phyloP scores from a whole-genome alignment of 2,113 vertebrate species.

The Gymnocephalus cernua region DNA sequence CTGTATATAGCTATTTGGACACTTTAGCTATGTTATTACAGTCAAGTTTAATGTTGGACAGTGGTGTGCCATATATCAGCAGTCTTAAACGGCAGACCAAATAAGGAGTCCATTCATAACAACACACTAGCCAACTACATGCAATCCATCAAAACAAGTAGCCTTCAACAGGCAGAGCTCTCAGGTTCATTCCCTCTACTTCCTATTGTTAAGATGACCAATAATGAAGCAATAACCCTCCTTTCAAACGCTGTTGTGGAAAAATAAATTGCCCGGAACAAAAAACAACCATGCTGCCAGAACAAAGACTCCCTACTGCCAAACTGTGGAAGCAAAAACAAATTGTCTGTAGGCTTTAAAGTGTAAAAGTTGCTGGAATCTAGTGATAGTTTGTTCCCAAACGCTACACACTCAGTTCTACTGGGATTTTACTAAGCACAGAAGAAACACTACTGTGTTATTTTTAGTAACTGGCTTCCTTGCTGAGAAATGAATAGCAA shows the following conservation, averaged over 20 bases:
- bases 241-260: constrained; percentile 30
- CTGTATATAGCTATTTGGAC: neutral
- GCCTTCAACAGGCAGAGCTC: constrained; percentile 22
- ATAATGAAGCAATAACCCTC: constrained; percentile 38
- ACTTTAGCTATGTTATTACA: neutral
- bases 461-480: constrained; percentile 21
- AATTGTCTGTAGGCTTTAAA: constrained; percentile 43
- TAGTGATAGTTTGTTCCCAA: constrained; percentile 28
- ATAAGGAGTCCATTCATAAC: constrained; percentile 41
- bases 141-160: constrained; percentile 35
- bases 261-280: constrained; percentile 42
- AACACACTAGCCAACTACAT: constrained; percentile 14
- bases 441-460: constrained; percentile 11
- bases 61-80: neutral
- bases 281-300: constrained; percentile 39
- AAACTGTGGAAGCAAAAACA: constrained; percentile 32
- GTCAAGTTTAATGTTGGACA: neutral
- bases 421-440: constrained; percentile 28
- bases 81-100: constrained; percentile 5
- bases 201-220: constrained; percentile 44
- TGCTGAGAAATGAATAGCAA: neutral
- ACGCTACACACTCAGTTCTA: constrained; percentile 18
- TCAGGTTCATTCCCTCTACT: constrained; percentile 61
- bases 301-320: constrained; percentile 40
- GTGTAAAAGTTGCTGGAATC: constrained; percentile 11